A percentile compares a stretch with the other conserved stretches of the same genome.
Conservation (phyloP, 1,140 invertebrate species). For the Tetragnatha versicolor region DNA sequence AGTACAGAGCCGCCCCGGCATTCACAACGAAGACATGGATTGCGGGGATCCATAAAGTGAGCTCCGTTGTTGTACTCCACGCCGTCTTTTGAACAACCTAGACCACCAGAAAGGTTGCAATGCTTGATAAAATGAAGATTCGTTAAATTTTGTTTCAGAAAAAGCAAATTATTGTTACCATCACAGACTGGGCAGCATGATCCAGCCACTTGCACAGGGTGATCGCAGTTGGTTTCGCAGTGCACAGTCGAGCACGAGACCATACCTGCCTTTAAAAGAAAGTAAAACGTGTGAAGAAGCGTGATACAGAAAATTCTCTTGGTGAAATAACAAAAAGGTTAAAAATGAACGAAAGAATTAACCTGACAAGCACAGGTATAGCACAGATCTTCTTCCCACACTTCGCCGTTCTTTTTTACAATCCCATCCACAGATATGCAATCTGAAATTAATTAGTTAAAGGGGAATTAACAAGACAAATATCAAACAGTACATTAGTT, state of each 20-base stretch:
- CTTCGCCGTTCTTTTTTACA: constrained; percentile 13
- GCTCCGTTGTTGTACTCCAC: constrained; percentile 28
- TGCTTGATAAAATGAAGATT: neutral
- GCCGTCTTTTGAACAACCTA: constrained; percentile 42
- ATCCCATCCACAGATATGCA: constrained; percentile 26
- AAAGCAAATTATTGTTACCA: constrained; percentile 23
- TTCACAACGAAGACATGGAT: constrained; percentile 38
- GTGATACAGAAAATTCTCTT: too few relatives aligned
- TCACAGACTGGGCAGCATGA: constrained; percentile 41
- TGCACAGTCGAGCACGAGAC: constrained; percentile 28
- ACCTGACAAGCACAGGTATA: constrained; percentile 41
- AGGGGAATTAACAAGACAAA: neutral
- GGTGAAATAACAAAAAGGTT: neutral
- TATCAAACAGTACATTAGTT: neutral
- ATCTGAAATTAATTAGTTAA: constrained; percentile 8
- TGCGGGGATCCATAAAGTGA: constrained; percentile 26
- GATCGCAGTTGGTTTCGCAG: constrained; percentile 34
- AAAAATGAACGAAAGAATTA: neutral
- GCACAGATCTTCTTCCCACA: constrained; percentile 41
- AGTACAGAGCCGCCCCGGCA: constrained; percentile 23
- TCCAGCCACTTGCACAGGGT: neutral
- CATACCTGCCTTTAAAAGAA: constrained; percentile 47
- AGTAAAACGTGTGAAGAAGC: neutral
- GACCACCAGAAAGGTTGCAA: neutral
- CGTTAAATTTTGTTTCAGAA: neutral